Base-by-base conservation (phyloP, 1,140 invertebrate genomes). In the Sminthurides bifidus region DNA sequence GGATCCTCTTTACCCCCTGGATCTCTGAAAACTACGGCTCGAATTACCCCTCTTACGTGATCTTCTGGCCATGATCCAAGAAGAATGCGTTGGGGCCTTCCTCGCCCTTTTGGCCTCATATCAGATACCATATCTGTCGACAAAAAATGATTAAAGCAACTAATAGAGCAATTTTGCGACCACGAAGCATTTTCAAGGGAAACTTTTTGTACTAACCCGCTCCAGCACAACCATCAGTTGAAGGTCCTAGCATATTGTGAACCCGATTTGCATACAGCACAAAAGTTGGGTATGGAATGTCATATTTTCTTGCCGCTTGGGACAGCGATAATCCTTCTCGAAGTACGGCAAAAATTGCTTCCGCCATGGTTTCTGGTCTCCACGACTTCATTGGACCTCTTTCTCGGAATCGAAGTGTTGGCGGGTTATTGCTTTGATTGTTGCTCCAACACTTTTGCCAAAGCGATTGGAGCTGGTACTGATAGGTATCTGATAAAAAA, bases 391-490 rank as follows among this genome's bases (percentile, higher is more conserved):
- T 74, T 0, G 88, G 88, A 2, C 88, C 88, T 40, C 88, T 80
- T 70, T 92, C 88, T n/a, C 88, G 79, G 75, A 91, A 91, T 48
- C 87, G 78, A 65, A 91, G 73, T 68, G 89, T 87, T 72, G 91
- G 87, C 30, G 89, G 83, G 62, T 89, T 74, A 3, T 64, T 65
- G 60, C 81, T 84, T 70, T 88, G 86, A 72, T 87, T 87, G 50
- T 84, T 89, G 69, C 84, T 90, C 87, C 87, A 92, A 71, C 87
- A 90, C 69, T 90, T 91, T 71, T 92, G 88, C 88, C 88, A 92
- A 81, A 90, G 87, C 31, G 84, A 87, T 71, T 92, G 88, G 68
- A 92, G 74, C 72, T 91, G 88, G 71, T 90, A 90, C 72, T 92
- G 87, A 76, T 91, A 92, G 76, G 84, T 88, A 77, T 89, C 87